Evolutionary conservation across 2,888 invertebrate species (phyloP).

Genomic region (Diachrysia chrysitis): DNA sequence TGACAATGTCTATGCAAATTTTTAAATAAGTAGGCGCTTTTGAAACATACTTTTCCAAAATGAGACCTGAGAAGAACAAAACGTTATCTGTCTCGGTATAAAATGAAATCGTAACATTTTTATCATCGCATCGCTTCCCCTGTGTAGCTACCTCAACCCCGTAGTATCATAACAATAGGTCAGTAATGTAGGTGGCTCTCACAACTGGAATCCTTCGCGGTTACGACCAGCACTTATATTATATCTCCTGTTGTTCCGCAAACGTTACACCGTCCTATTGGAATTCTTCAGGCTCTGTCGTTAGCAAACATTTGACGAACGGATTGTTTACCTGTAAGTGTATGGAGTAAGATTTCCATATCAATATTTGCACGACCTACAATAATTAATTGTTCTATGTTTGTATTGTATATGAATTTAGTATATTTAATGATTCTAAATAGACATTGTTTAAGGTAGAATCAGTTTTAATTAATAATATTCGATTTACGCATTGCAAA

Average conservation of each 20-base stretch:
- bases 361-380: conserved; percentile 4
- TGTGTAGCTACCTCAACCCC: not conserved
- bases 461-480: no score
- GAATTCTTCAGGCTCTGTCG: not conserved
- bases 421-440: not conserved
- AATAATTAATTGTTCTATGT: not conserved
- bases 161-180: conserved; percentile 41
- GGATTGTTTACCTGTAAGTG: not conserved
- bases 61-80: not conserved
- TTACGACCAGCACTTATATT: conserved; percentile 10
- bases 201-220: conserved; percentile 22
- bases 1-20: no score
- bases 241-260: conserved; percentile 16
- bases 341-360: conserved; percentile 4
- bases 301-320: conserved; percentile 15
- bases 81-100: not conserved
- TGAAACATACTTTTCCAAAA: no score
- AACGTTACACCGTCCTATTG: conserved; percentile 19
- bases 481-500: no score
- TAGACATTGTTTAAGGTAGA: not conserved
- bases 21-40: no score
- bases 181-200: conserved; percentile 32
- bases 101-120: not conserved
- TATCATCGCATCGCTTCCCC: not conserved
- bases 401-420: conserved; percentile 1